Percentiles rank a stretch among this genome's conserved stretches.
phyloP scores from a whole-genome alignment of 2,113 vertebrate genomes.

The Upupa epops region DNA sequence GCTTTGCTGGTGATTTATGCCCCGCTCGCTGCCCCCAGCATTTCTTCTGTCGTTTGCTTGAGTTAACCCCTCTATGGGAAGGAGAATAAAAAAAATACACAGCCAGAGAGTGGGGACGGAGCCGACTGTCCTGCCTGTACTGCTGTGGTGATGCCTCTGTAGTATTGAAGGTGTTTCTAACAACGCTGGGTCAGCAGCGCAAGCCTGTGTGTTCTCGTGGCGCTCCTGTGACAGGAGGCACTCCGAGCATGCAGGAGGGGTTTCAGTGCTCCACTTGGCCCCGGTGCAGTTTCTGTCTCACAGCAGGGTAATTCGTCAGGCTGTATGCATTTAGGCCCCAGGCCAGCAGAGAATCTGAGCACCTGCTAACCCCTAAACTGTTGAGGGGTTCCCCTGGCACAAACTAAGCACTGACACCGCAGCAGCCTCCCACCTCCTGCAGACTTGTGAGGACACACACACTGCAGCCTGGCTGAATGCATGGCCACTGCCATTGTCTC shows the following conservation, averaged over 20 bases:
- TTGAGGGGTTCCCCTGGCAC: neutral
- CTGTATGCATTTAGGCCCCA: rapidly evolving
- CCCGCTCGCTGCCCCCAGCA: rapidly evolving
- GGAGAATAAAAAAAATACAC: neutral
- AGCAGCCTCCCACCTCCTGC: neutral
- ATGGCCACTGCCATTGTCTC: rapidly evolving
- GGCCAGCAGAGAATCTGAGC: neutral
- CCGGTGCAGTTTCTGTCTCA: rapidly evolving
- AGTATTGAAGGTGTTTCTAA: no score
- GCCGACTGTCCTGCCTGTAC: neutral
- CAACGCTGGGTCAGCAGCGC: neutral
- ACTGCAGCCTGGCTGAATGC: rapidly evolving
- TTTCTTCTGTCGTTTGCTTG: neutral
- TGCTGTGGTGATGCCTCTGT: rapidly evolving
- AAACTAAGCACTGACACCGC: neutral
- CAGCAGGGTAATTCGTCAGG: neutral
- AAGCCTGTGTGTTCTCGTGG: neutral
- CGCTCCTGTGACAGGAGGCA: neutral
- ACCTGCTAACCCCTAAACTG: slow-evolving; percentile 1
- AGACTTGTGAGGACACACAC: rapidly evolving
- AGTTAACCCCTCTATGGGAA: neutral
- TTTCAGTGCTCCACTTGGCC: neutral
- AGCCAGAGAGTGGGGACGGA: neutral
- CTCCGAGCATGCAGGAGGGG: rapidly evolving
- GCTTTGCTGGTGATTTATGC: neutral